Conservation (phyloP, 2,113 vertebrate genomes). For the Paedocypris sp. region DNA sequence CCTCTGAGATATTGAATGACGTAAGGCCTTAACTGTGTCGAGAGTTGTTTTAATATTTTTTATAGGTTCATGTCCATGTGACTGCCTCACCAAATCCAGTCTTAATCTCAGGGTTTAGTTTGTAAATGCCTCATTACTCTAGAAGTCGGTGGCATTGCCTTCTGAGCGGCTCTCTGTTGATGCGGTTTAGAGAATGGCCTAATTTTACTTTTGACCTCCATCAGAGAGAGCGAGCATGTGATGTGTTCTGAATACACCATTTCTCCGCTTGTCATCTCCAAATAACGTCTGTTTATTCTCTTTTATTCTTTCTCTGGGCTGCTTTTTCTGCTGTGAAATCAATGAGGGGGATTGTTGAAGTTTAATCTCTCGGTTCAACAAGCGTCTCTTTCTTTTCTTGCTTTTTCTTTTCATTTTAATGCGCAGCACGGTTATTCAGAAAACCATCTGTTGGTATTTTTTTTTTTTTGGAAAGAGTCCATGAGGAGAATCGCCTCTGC, state of each 20-base stretch:
- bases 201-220: background rate
- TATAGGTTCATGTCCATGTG: background rate
- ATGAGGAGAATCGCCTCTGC: background rate
- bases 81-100: background rate
- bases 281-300: background rate
- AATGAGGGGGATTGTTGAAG: background rate
- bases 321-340: background rate
- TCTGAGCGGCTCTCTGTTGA: background rate
- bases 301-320: background rate
- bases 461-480: background rate
- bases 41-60: background rate
- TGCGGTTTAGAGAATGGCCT: background rate
- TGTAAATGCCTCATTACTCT: background rate
- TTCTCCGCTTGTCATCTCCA: no score
- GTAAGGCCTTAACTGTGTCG: background rate
- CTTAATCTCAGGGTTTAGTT: background rate
- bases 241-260: background rate
- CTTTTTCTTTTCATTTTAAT: background rate
- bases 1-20: background rate
- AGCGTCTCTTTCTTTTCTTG: background rate
- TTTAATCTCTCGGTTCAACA: background rate
- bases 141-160: background rate
- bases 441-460: background rate
- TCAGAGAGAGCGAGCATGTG: background rate
- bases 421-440: background rate